Evolutionary conservation across 2,113 vertebrate species (phyloP), one percentile per base, ranked within the genome.

Genomic region (Mesoclemmys tuberculata): DNA sequence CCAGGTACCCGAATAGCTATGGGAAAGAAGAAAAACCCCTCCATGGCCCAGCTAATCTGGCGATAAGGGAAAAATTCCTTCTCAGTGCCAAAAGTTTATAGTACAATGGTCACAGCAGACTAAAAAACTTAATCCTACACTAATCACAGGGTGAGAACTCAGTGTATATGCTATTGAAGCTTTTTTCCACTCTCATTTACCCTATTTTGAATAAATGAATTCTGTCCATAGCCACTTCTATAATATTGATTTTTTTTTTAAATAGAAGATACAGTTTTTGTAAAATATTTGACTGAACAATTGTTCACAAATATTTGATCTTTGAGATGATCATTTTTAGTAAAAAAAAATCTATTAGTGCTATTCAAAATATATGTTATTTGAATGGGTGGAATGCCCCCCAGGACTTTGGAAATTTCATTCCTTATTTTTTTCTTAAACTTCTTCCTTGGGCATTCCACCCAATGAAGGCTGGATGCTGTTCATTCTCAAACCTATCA

Each of bases 381-480:
- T 44, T 75, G 41, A 44, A 44, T 75, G 71, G 24, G 9, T 75
- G 38, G 71, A 75, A 75, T 44, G 41, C 12, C 24, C 10, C 10
- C 5, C 11, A 44, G 11, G 41, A 44, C 4, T 44, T 44, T 75
- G 44, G 9, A 44, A 24, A 26, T 13, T 44, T 44, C 38, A 44
- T 44, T 26, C 41, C 38, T 27, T 29, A 16, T 51, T 16, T 5
- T 11, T 10, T 80, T 35, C 85, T 88, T 22, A 49, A 31, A 31
- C 4, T 6, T 46, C 26, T 2, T 49, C 4, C 3, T 12, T 31
- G 12, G 38, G 31, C 6, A 4, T 2, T n/a, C 38, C 3, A 52
- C 54, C 51, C 7, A 26, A 51, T 2, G 4, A 71, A 80, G 80
- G 16, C 29, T 87, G 24, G 77, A 26, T 0, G 2, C 35, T 48